phyloP scores from a whole-genome alignment of 2,888 invertebrate genomes.

The Phymatocera aterrima region DNA sequence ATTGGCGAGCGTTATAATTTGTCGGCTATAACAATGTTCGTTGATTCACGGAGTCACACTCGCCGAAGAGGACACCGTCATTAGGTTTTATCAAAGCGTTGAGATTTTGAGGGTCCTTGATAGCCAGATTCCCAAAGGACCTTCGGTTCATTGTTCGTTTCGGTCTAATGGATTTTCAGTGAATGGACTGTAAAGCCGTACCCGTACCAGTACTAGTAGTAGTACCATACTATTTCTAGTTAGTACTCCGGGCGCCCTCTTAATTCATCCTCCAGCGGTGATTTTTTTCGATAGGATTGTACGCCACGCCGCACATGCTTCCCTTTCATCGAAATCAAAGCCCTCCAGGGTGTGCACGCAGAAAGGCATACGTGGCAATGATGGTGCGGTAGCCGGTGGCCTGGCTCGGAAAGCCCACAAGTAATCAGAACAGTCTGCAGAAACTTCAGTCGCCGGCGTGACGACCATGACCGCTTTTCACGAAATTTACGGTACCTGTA shows the following conservation, averaged over 20 bases:
- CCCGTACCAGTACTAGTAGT: too few species aligned
- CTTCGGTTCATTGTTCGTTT: slow-evolving; percentile 23
- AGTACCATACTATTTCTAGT: too few species aligned
- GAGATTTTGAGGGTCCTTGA: slow-evolving; percentile 33
- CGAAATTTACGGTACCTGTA: background rate
- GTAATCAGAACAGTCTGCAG: background rate
- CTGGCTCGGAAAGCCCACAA: background rate
- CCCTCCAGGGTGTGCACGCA: background rate
- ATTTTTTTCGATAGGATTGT: slow-evolving; percentile 32
- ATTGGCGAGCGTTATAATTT: background rate
- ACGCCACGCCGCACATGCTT: slow-evolving; percentile 28
- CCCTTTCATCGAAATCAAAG: slow-evolving; percentile 33
- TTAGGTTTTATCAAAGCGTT: slow-evolving; percentile 27
- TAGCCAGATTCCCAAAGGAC: background rate
- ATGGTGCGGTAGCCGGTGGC: too few species aligned
- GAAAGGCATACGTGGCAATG: background rate
- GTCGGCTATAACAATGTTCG: background rate
- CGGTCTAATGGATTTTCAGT: slow-evolving; percentile 37
- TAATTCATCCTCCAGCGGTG: slow-evolving; percentile 16
- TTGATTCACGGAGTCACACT: background rate
- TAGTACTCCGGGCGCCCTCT: slow-evolving; percentile 37
- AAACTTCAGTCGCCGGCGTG: background rate
- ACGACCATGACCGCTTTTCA: background rate
- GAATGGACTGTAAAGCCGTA: slow-evolving; percentile 6
- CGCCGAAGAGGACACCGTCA: background rate